Percentiles rank a stretch among this genome's conserved stretches.
These are phyloP conservation scores for Liodrosophila aerea DNA, from an alignment of 2,888 invertebrate genomes.

Conservation along the genomic window DNA sequence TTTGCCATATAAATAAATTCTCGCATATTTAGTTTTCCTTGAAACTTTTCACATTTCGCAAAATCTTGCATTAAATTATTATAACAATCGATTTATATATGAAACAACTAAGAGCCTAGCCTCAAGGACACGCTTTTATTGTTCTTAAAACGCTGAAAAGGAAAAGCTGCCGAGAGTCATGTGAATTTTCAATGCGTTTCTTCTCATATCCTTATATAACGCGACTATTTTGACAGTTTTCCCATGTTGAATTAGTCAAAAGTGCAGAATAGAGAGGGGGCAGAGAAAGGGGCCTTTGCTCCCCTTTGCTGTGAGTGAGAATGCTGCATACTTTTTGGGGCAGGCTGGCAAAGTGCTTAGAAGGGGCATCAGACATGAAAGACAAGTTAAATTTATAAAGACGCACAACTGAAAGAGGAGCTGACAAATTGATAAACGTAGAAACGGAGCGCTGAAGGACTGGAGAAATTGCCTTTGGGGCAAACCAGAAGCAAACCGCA, in stretches of 20 bases:
- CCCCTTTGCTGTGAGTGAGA: slow-evolving; percentile 26
- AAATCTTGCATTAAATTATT: background rate
- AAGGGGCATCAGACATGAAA: slow-evolving; percentile 23
- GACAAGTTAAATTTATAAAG: slow-evolving; percentile 64
- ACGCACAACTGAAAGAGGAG: slow-evolving; percentile 1
- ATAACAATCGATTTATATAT: slow-evolving; percentile 14
- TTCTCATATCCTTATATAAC: slow-evolving; percentile 3
- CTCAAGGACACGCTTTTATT: slow-evolving; percentile 19
- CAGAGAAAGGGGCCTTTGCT: background rate
- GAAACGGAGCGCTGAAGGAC: slow-evolving; percentile 1
- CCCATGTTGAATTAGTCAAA: slow-evolving; percentile 30
- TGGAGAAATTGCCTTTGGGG: slow-evolving; percentile 7
- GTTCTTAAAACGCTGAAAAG: slow-evolving; percentile 4
- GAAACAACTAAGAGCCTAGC: slow-evolving; percentile 4
- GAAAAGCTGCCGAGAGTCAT: slow-evolving; percentile 3
- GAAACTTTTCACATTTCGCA: too few relatives aligned
- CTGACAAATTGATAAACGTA: slow-evolving; percentile 9
- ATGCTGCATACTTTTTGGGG: slow-evolving; percentile 52
- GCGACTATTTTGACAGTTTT: slow-evolving; percentile 14
- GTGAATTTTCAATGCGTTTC: slow-evolving; percentile 13
- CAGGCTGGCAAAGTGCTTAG: slow-evolving; percentile 24
- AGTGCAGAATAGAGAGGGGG: slow-evolving; percentile 2
- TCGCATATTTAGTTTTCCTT: too few relatives aligned
- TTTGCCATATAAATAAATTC: too few relatives aligned
- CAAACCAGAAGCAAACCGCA: slow-evolving; percentile 44